These are phyloP conservation scores for Aleiodes leptofemur DNA, from an alignment of 2,888 invertebrate genomes.

Conservation along the genomic window DNA sequence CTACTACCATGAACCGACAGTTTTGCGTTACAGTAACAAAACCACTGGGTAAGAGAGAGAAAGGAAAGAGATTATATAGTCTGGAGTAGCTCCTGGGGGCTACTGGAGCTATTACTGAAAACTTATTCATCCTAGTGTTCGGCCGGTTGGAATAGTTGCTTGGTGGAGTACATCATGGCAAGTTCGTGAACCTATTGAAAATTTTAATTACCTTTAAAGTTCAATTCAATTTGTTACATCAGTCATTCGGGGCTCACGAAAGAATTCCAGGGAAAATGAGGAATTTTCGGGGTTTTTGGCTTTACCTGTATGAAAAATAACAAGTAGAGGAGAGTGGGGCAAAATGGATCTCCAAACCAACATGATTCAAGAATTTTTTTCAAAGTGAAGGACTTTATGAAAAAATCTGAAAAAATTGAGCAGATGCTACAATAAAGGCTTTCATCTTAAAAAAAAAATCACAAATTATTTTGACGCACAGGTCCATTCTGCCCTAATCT, in stretches of 20 bases:
- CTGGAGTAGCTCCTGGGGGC: constrained; percentile 15
- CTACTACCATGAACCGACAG: constrained; percentile 43
- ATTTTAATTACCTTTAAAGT: constrained; percentile 12
- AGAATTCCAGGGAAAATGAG: neutral
- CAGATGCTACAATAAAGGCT: too few relatives aligned
- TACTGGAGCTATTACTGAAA: constrained; percentile 18
- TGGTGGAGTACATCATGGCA: neutral
- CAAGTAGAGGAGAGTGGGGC: too few relatives aligned
- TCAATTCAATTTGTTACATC: neutral
- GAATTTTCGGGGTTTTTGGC: too few relatives aligned
- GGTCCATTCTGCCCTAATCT: too few relatives aligned
- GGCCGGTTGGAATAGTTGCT: constrained; percentile 27
- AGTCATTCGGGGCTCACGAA: neutral
- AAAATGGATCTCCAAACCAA: too few relatives aligned
- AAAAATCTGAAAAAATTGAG: too few relatives aligned
- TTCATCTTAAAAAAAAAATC: too few relatives aligned
- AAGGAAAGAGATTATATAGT: neutral
- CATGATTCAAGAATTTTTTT: too few relatives aligned
- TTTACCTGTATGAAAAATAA: too few relatives aligned
- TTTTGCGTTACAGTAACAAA: constrained; percentile 7
- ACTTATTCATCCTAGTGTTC: constrained; percentile 33
- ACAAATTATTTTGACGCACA: too few relatives aligned
- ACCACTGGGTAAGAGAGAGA: constrained; percentile 2
- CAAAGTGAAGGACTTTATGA: too few relatives aligned
- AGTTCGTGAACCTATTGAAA: constrained; percentile 23